Base-by-base conservation (phyloP, 2,797 vertebrate species). In the Selene dorsalis region DNA sequence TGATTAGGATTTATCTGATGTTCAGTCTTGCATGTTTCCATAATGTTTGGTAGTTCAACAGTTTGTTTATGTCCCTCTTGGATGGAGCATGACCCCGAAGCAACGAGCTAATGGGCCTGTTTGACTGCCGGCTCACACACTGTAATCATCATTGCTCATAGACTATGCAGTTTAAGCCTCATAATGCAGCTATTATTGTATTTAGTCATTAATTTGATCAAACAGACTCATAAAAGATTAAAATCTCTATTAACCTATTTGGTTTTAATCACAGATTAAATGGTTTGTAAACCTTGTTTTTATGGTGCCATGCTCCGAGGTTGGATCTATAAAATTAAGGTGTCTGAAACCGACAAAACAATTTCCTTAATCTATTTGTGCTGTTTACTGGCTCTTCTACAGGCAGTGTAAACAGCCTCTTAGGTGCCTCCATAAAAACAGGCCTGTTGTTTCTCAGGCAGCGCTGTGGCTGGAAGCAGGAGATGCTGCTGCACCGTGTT, bases 261-360 rank as follows among this genome's bases (percentile, higher is more conserved):
- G 66, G 63, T 80, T 87, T 85, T 86, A 85, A 92, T 88, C 82
- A 67, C 75, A 79, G 66, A 85, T 84, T 75, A 84, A 87, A 76
- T 80, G 72, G 24, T 86, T 89, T 85, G 66, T 91, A 89, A 90
- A 89, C 63, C 56, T 64, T 41, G 63, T 89, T 93, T 89, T 89
- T 89, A 84, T 67, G 69, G 77, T 70, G 77, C 72, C 79, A 66
- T 58, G 55, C 77, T 85, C 39, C 7, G 58, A 74, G 76, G 75
- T 79, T 79, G 70, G 70, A 89, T 89, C 86, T 82, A 85, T 92
- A 90, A 93, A 93, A 85, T 82, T 53, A 84, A 89, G 78, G 84
- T 80, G 81, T 84, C 77, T 78, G 74, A 83, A 89, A 82, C 80
- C 39, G 79, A 88, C 74, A 84, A 56, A 84, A 65, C 75, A 26